These are phyloP conservation scores for Conomelus anceps DNA, from an alignment of 2,888 invertebrate genomes.

Conservation along the genomic window DNA sequence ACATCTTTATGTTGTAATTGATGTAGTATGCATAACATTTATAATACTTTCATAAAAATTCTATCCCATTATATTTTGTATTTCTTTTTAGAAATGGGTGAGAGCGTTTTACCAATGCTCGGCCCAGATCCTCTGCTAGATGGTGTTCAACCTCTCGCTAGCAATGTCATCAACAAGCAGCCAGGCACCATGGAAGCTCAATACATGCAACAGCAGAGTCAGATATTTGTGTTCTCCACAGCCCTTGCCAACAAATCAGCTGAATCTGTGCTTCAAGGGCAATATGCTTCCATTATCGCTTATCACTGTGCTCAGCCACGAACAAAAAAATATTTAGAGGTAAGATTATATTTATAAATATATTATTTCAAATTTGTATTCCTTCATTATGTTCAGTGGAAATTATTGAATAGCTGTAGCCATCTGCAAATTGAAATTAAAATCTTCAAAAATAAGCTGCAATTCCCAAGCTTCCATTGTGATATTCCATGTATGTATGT, in stretches of 20 bases:
- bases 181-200: slow-evolving; percentile 70
- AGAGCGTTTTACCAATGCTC: slow-evolving; percentile 30
- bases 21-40: no score
- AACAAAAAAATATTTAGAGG: slow-evolving; percentile 91
- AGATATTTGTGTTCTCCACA: slow-evolving; percentile 96
- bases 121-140: slow-evolving; percentile 31
- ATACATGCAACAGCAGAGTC: slow-evolving; percentile 93
- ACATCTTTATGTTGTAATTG: no score
- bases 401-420: no score
- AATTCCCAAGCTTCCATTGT: no score
- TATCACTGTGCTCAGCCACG: slow-evolving; percentile 93
- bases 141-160: slow-evolving; percentile 60
- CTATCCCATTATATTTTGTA: no score
- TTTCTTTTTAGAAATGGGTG: slow-evolving; percentile 28
- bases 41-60: no score
- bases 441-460: no score
- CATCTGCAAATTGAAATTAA: no score
- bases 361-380: background rate
- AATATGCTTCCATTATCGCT: slow-evolving; percentile 85
- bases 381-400: no score
- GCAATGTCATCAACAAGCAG: slow-evolving; percentile 72
- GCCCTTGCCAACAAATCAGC: slow-evolving; percentile 90
- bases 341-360: slow-evolving; percentile 42
- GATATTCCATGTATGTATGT: no score
- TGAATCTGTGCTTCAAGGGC: slow-evolving; percentile 82